A percentile compares a stretch with the other conserved stretches of the same genome.
Conservation (phyloP, 1,140 invertebrate species). For the Cherax destructor region DNA sequence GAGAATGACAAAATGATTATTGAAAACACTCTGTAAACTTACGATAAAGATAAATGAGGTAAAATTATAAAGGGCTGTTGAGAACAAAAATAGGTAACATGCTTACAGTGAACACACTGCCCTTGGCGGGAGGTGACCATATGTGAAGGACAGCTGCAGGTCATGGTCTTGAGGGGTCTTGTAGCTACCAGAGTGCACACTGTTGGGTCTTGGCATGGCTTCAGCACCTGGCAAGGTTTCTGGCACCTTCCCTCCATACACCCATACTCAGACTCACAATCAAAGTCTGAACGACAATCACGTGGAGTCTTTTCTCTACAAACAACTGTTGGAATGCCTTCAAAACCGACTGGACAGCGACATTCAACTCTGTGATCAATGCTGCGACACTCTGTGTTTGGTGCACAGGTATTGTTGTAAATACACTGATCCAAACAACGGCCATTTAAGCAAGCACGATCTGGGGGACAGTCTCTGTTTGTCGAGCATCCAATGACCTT, state of each 20-base stretch:
- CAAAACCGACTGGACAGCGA: conserved; percentile 73
- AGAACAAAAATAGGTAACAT: conserved; percentile 11
- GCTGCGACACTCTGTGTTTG: conserved; percentile 74
- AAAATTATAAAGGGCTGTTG: conserved; percentile 18
- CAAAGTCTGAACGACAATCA: conserved; percentile 73
- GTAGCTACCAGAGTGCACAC: conserved; percentile 73
- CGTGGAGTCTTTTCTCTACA: conserved; percentile 73
- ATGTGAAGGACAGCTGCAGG: conserved; percentile 73
- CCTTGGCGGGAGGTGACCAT: conserved; percentile 70
- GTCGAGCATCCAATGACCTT: conserved; percentile 72
- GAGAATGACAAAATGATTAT: not conserved
- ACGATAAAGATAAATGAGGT: not conserved
- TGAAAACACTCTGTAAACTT: not conserved
- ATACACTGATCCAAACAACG: conserved; percentile 73
- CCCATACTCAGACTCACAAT: conserved; percentile 74
- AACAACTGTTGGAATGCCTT: conserved; percentile 73
- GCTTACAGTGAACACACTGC: conserved; percentile 70
- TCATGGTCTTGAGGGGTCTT: conserved; percentile 72
- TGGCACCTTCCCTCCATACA: conserved; percentile 74
- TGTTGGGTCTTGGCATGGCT: conserved; percentile 74
- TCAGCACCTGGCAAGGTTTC: conserved; percentile 73
- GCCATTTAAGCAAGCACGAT: conserved; percentile 74
- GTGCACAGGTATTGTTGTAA: conserved; percentile 74
- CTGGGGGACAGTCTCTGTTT: conserved; percentile 73
- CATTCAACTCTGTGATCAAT: conserved; percentile 74